Evolutionary conservation across 37 sponge, comb jelly and placozoan genomes (phyloP), one percentile per base, ranked within the genome.

Genomic region (Chondrilla cf. caribensis): DNA sequence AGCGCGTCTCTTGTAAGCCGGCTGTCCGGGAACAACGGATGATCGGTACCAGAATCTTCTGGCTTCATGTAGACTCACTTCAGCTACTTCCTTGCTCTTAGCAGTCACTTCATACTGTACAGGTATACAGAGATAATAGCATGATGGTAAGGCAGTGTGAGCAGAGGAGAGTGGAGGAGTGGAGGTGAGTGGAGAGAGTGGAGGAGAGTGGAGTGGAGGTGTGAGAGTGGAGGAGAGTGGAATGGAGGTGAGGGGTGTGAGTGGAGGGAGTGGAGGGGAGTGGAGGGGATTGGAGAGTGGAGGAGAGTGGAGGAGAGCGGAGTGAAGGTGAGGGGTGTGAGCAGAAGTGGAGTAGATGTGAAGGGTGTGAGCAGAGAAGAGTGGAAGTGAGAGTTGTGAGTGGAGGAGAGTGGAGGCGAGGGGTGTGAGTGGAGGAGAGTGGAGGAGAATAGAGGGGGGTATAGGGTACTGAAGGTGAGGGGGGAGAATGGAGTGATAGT

Each of bases 31-130:
- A 2, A 82, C 2, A n/a, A 41, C 31, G 0, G 87, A 81, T n/a
- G 87, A 81, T 7, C 83, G 32, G 36, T 87, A 87, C 31, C 87
- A 72, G 44, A 87, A 87, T 44, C 87, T 82, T 19, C 71, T 32
- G 14, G 71, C 39, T 32, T 70, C 64, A 15, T n/a, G 4, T 6
- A 22, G 6, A 60, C 64, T 60, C 28, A 70, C 71, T 28, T 37
- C 39, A 8, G 71, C 35, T 5, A 38, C 3, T 15, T 21, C 21
- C 18, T 38, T 14, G 71, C 38, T 8, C 31, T 21, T 37, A 28
- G 71, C 9, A 37, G 9, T 5, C 22, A 70, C 71, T 19, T 70
- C 71, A 36, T 33, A 29, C 71, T 70, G 28, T 26, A 64, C 11
- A 17, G n/a, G n/a, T n/a, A n/a, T n/a, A n/a, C n/a, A n/a, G n/a